A percentile compares a stretch with the other conserved stretches of the same genome.
phyloP scores from a whole-genome alignment of 2,113 vertebrate species.

The Tilapia sparmanii region DNA sequence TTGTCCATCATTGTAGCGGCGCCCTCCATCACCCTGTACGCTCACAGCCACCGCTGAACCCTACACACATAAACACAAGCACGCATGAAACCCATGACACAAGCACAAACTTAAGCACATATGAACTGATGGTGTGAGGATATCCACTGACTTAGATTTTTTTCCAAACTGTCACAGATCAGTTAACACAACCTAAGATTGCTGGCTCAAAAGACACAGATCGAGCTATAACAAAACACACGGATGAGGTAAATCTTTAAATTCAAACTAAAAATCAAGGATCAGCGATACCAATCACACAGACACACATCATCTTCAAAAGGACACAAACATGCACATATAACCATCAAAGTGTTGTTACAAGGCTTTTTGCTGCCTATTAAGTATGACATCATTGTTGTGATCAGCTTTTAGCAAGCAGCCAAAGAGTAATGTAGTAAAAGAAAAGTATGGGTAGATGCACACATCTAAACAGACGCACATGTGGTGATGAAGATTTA shows the following conservation, averaged over 20 bases:
- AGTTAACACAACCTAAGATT: background rate
- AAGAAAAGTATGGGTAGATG: constrained; percentile 13
- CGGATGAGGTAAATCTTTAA: background rate
- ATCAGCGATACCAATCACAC: background rate
- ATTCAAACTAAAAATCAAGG: background rate
- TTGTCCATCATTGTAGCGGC: constrained; percentile 78
- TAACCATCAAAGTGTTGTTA: constrained; percentile 50
- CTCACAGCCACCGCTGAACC: constrained; percentile 81
- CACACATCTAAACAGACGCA: constrained; percentile 7
- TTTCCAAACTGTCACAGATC: background rate
- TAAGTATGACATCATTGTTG: constrained; percentile 65
- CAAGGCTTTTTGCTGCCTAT: constrained; percentile 35
- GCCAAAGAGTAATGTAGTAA: constrained; percentile 55
- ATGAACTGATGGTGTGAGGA: background rate
- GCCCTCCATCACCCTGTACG: constrained; percentile 75
- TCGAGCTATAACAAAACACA: background rate
- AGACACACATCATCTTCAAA: background rate
- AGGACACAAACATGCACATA: constrained; percentile 14
- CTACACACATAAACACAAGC: constrained; percentile 54
- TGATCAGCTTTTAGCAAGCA: constrained; percentile 62
- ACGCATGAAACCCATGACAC: background rate
- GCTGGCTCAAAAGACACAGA: background rate
- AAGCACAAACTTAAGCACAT: background rate
- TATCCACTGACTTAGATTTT: background rate
- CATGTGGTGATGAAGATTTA: constrained; percentile 71